These are phyloP conservation scores for Muntiacus reevesi DNA, from an alignment of 2,113 vertebrate species.

Conservation along the genomic window DNA sequence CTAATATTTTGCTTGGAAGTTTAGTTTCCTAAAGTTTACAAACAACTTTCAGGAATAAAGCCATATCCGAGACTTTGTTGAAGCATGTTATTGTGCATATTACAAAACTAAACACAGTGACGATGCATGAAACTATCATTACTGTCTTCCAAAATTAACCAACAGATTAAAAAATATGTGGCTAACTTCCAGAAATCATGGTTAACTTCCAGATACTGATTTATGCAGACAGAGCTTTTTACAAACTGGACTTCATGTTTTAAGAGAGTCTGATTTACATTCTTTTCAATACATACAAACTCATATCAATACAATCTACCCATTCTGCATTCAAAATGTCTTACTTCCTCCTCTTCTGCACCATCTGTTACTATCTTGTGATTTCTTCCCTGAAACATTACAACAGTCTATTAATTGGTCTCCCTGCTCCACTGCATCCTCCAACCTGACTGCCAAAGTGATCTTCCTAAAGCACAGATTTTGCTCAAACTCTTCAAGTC, in stretches of 20 bases:
- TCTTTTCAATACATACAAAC: neutral
- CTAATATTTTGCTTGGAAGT: neutral
- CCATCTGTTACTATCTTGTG: neutral
- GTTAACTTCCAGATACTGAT: neutral
- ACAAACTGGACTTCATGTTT: neutral
- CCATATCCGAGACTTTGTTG: neutral
- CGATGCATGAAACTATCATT: neutral
- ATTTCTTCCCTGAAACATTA: neutral
- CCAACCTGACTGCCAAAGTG: neutral
- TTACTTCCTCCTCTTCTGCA: neutral
- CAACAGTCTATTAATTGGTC: neutral
- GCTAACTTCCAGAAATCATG: neutral
- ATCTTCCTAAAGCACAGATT: neutral
- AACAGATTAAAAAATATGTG: neutral
- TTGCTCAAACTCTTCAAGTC: neutral
- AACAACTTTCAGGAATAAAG: slow-evolving; percentile 11
- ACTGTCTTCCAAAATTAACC: neutral
- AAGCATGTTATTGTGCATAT: neutral
- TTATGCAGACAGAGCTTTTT: neutral
- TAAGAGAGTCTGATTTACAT: neutral
- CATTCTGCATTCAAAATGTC: neutral
- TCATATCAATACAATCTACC: neutral
- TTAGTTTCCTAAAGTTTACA: neutral
- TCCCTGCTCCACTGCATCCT: neutral
- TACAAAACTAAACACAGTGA: slow-evolving; percentile 13